phyloP scores from a whole-genome alignment of 1,140 invertebrate genomes.

The Rhagoletis zephyria region DNA sequence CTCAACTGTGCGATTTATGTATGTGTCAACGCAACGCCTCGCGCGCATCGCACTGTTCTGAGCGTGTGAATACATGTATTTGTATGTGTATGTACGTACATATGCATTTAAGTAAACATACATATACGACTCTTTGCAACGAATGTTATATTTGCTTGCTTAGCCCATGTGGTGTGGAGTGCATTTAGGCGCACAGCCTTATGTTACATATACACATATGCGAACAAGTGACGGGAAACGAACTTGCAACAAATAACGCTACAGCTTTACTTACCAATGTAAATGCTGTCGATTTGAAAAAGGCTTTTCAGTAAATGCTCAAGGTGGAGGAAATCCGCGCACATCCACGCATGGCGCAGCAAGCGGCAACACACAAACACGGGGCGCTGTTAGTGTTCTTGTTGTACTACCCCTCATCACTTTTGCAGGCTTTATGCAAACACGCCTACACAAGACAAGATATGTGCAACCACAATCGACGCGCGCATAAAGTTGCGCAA shows the following conservation, averaged over 20 bases:
- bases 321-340: constrained; percentile 15
- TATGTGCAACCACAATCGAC: constrained; percentile 13
- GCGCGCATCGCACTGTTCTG: neutral
- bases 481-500: constrained; percentile 2
- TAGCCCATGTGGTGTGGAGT: neutral
- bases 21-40: constrained; percentile 15
- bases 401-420: neutral
- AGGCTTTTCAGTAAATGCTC: neutral
- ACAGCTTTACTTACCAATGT: neutral
- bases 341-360: neutral
- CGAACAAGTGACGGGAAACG: constrained; percentile 32
- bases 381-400: neutral
- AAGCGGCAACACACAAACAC: neutral
- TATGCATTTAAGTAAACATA: neutral
- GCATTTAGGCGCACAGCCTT: constrained; percentile 40
- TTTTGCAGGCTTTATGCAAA: neutral
- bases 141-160: too few relatives aligned
- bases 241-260: constrained; percentile 26
- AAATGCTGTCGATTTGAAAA: neutral
- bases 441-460: neutral
- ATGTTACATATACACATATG: neutral
- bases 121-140: neutral
- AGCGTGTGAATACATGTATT: neutral
- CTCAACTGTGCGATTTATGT: constrained; percentile 26
- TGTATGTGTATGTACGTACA: neutral